phyloP scores from a whole-genome alignment of 2,113 vertebrate genomes.

The Microcebus tavaratra region DNA sequence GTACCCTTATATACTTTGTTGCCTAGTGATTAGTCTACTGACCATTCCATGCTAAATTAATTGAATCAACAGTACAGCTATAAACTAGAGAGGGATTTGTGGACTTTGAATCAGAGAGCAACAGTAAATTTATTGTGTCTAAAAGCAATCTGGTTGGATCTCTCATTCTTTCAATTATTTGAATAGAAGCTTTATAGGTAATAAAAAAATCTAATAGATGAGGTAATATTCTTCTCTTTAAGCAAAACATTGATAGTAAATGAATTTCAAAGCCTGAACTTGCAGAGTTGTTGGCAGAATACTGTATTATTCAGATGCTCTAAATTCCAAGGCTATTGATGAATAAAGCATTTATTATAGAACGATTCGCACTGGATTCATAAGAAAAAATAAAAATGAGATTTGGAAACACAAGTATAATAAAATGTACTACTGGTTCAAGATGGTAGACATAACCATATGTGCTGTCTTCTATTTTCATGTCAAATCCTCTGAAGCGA shows the following conservation, averaged over 20 bases:
- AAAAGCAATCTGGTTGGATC: not conserved
- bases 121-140: not conserved
- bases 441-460: not conserved
- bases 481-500: not conserved
- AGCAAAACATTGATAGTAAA: not conserved
- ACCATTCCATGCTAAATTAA: slow-evolving; percentile 61
- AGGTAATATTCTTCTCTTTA: not conserved
- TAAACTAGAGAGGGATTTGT: not conserved
- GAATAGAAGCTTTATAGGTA: not conserved
- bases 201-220: not conserved
- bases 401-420: not conserved
- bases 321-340: not conserved
- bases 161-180: not conserved
- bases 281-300: not conserved
- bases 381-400: not conserved
- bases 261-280: slow-evolving; percentile 15
- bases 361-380: not conserved
- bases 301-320: not conserved
- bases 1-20: slow-evolving; percentile 34
- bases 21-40: not conserved
- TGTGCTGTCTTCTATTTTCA: not conserved
- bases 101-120: slow-evolving; percentile 1
- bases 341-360: not conserved
- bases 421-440: not conserved
- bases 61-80: slow-evolving; percentile 35